Base-by-base conservation (phyloP, 1,140 invertebrate species). In the Rhopalosiphum maidis region DNA sequence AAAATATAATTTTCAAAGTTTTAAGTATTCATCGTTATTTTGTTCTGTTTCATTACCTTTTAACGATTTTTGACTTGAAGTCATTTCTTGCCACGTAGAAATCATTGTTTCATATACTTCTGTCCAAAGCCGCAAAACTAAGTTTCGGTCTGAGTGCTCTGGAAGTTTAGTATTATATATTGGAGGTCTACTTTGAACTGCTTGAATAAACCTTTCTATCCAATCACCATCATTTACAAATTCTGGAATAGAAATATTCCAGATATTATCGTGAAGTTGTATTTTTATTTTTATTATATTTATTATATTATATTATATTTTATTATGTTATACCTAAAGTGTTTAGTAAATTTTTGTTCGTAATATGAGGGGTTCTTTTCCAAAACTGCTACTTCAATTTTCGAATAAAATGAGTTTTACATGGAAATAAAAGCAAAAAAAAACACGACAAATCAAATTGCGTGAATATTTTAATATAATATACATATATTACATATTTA, bases 171-270 rank as follows among this genome's bases (percentile, higher is more conserved):
- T 77, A 9, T 77, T 77, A 21, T 77, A 77, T 35, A 77, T 77
- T 77, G 68, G 68, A 77, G 68, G 68, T 35, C n/a, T 77, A 77
- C 68, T 77, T 77, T 77, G 68, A 77, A 77, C 77, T 37, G 77
- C 77, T 83, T 37, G 77, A 37, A 83, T 83, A 37, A 83, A 83
- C 6, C 77, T 83, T 83, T 83, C 77, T 22, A 83, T 21, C 77
- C 77, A 77, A 77, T 77, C 68, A 77, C 68, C 68, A 35, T 41
- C 21, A 83, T 37, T 83, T 7, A 37, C 21, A 41, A 83, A 83
- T 37, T 83, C 77, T 83, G 15, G 77, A 83, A 83, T 83, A 83
- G 35, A 83, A 83, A 77, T 9, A 77, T 77, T 77, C 68, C 9
- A 55, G 23, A 55, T 48, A 15, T 6, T 48, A 48, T 48, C 46